phyloP scores from a whole-genome alignment of 2,797 vertebrate genomes.

The Dryobates pubescens region DNA sequence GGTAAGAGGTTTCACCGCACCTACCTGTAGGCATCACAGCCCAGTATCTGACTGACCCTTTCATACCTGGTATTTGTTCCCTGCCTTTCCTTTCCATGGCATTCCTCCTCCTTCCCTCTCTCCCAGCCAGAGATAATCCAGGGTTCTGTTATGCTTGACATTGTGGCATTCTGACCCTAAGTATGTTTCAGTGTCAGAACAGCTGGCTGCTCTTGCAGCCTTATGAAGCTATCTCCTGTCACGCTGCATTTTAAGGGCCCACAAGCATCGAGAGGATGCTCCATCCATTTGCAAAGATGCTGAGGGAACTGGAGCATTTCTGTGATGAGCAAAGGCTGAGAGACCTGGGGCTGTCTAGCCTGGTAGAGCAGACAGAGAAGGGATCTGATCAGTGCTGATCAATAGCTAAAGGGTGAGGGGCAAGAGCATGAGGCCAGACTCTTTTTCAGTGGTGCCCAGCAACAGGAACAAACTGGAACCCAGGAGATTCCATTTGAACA shows the following conservation, averaged over 20 bases:
- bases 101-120: not conserved
- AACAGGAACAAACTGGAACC: too few relatives aligned
- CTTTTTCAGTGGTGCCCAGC: too few relatives aligned
- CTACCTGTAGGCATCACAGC: not conserved
- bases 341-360: too few relatives aligned
- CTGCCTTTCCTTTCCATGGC: not conserved
- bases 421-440: too few relatives aligned
- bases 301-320: too few relatives aligned
- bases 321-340: too few relatives aligned
- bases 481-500: too few relatives aligned
- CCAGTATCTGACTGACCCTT: not conserved
- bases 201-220: not conserved
- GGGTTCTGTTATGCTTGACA: accelerated
- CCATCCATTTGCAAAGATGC: too few relatives aligned
- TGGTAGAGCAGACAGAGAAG: too few relatives aligned
- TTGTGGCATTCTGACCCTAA: not conserved
- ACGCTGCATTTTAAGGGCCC: not conserved
- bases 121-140: not conserved
- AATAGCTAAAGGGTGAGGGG: too few relatives aligned
- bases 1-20: not conserved
- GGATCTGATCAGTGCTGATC: too few relatives aligned
- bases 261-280: too few relatives aligned
- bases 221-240: not conserved
- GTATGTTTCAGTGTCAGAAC: not conserved
- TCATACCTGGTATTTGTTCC: not conserved